Evolutionary conservation across 1,140 invertebrate genomes (phyloP), one percentile per base, ranked within the genome.

Genomic region (Atopsyche davidsoni): DNA sequence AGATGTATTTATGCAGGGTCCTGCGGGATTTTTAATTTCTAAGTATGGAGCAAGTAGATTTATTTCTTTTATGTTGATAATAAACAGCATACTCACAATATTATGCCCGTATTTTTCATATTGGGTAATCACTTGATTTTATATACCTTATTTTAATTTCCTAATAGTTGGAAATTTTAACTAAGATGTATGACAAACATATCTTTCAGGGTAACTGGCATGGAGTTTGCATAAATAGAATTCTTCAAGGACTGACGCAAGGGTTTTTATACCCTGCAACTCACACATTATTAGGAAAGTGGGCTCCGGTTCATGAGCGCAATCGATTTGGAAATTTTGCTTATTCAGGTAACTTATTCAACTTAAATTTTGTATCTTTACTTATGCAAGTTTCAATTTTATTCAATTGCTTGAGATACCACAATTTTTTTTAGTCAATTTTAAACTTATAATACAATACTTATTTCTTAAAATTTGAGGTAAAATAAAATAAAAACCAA

Each of bases 241-340:
- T 86, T 2, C 58, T 81, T 4, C 82, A 84, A 68, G 86, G 86
- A n/a, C 63, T 88, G 2, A 72, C 68, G 24, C 75, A 87, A 69
- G 85, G 85, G 7, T 79, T 83, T 19, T 71, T 80, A 0, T 82
- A 80, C 58, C 86, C 86, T 0, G 68, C 76, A 9, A 78, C 85
- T 48, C 85, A 88, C 60, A 77, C 79, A 1, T 67, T 88, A 3
- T 71, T 87, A 46, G 78, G 83, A 0, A 81, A 81, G 58, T 89
- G 87, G 86, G 75, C 79, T 2, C 85, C 85, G 0, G 65, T 77
- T 1, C 67, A 76, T 19, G 85, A 87, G 60, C 75, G 83, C 46
- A 81, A 78, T 21, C 65, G 64, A 47, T 58, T 78, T 1, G 67
- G 70, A 35, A 69, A 64, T 11, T 58, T 70, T 6, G 67, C 70